Evolutionary conservation across 2,888 invertebrate genomes (phyloP).

Genomic region (Tetramorium bicarinatum): DNA sequence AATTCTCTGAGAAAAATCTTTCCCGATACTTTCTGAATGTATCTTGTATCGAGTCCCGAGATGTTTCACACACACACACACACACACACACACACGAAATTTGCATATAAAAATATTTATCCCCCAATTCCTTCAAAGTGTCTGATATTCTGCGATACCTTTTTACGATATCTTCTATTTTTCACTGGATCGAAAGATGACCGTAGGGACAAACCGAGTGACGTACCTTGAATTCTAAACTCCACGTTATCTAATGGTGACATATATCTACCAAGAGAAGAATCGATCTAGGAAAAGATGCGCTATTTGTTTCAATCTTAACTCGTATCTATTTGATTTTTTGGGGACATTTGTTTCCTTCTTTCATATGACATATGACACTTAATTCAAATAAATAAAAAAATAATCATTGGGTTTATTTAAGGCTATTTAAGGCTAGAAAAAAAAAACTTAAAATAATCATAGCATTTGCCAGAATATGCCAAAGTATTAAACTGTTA

Average conservation of each 20-base stretch:
- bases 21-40: conserved; percentile 28
- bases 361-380: neutral
- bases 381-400: neutral
- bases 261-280: neutral
- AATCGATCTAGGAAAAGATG: neutral
- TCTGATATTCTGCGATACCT: neutral
- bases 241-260: neutral
- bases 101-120: conserved; percentile 17
- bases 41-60: neutral
- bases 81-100: neutral
- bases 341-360: neutral
- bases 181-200: neutral
- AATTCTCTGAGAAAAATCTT: conserved; percentile 34
- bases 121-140: neutral
- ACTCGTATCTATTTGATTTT: neutral
- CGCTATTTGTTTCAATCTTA: conserved; percentile 10
- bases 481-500: neutral
- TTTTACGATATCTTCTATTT: neutral
- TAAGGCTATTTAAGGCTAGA: neutral
- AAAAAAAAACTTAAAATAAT: neutral
- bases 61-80: neutral
- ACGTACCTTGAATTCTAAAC: neutral
- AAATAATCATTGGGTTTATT: conserved; percentile 6
- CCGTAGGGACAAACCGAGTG: neutral
- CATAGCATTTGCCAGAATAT: neutral